Percentiles rank a stretch among this genome's conserved stretches.
Conservation (phyloP, 2,113 vertebrate genomes). For the Oenanthe oenanthe region DNA sequence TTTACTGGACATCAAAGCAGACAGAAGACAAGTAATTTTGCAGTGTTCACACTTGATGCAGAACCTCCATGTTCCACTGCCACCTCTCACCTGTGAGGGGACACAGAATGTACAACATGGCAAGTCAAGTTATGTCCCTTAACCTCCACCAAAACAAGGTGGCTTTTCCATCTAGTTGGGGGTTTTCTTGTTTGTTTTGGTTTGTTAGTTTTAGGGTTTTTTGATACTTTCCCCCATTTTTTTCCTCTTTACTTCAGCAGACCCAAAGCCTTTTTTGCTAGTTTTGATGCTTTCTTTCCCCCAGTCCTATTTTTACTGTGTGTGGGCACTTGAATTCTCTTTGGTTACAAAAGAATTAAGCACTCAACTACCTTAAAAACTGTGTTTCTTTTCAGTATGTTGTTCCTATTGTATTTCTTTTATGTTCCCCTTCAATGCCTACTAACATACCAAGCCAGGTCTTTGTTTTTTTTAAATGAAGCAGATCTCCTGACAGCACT, state of each 20-base stretch:
- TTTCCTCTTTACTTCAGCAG: background rate
- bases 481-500: background rate
- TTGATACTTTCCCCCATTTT: background rate
- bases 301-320: background rate
- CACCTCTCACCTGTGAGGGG: background rate
- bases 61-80: background rate
- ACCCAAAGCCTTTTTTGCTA: background rate
- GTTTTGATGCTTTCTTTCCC: background rate
- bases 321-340: background rate
- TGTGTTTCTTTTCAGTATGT: background rate
- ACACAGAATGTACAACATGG: background rate
- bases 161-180: background rate
- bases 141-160: background rate
- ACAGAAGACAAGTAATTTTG: background rate
- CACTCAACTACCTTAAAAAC: background rate
- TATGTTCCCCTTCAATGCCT: background rate
- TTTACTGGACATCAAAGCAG: background rate
- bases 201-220: background rate
- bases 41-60: background rate
- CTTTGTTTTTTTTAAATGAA: background rate
- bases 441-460: background rate
- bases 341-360: background rate
- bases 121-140: background rate
- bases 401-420: background rate
- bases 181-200: background rate